These are phyloP conservation scores for Drosophila pectinifera DNA, from an alignment of 1,140 invertebrate species.

Conservation along the genomic window DNA sequence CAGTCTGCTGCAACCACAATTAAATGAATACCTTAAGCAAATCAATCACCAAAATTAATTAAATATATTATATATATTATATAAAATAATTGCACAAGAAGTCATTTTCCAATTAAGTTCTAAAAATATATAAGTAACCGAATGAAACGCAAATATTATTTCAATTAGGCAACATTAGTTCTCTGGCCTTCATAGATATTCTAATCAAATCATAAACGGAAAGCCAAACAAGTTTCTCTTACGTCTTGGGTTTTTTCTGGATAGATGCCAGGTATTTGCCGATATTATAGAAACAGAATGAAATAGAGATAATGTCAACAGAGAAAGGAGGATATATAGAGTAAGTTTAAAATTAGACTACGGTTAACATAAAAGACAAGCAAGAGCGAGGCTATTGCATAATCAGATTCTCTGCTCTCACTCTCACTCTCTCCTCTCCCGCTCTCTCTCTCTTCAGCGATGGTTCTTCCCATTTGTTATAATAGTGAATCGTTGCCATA, in stretches of 20 bases:
- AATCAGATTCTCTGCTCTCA: conserved; percentile 19
- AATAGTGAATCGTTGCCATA: conserved; percentile 49
- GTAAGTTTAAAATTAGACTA: conserved; percentile 60
- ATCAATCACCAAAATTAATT: conserved; percentile 23
- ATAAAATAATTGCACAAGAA: too few relatives aligned
- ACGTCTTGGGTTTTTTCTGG: conserved; percentile 29
- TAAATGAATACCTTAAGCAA: not conserved
- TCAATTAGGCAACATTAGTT: conserved; percentile 19
- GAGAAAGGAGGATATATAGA: conserved; percentile 38
- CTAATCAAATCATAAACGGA: conserved; percentile 30
- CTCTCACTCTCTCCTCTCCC: not conserved
- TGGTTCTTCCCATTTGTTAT: conserved; percentile 6
- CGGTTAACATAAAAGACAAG: conserved; percentile 27
- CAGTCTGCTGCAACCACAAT: conserved; percentile 1
- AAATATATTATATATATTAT: too few relatives aligned
- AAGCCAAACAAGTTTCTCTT: conserved; percentile 47
- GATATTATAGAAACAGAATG: conserved; percentile 42
- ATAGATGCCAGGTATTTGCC: conserved; percentile 41
- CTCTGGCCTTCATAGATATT: conserved; percentile 36
- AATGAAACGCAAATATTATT: conserved; percentile 4
- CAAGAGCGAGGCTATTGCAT: conserved; percentile 50
- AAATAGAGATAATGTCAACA: conserved; percentile 25
- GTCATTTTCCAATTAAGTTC: conserved; percentile 7
- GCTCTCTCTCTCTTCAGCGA: not conserved
- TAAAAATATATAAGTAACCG: conserved; percentile 25